Conservation (phyloP, 2,888 invertebrate genomes). For the Diplazon laetatorius region DNA sequence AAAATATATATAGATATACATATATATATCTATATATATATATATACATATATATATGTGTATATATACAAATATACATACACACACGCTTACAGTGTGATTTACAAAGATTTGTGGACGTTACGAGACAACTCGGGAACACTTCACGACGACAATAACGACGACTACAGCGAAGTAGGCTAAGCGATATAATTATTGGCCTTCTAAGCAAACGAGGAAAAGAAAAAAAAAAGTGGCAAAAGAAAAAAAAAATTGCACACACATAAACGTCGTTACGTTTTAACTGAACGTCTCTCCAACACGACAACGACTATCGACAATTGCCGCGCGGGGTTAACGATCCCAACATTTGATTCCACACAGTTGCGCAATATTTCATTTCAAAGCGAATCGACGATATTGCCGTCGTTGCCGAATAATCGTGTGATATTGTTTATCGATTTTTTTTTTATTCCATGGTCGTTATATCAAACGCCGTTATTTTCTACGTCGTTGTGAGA, state of each 20-base stretch:
- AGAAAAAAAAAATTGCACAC: conserved; percentile 4
- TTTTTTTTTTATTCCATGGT: too few species aligned
- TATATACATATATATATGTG: neutral
- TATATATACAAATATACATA: neutral
- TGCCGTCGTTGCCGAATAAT: too few species aligned
- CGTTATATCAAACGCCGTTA: too few species aligned
- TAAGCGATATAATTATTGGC: neutral
- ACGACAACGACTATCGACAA: neutral
- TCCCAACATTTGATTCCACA: neutral
- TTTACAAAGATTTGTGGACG: conserved; percentile 15
- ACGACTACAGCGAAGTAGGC: neutral
- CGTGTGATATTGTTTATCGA: too few species aligned
- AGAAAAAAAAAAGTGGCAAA: neutral
- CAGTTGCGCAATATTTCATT: too few species aligned
- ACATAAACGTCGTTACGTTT: neutral
- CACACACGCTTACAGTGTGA: neutral
- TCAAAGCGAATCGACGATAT: too few species aligned
- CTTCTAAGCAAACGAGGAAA: conserved; percentile 3
- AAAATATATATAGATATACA: neutral
- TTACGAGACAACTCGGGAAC: conserved; percentile 22
- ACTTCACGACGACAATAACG: conserved; percentile 10
- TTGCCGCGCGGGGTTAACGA: conserved; percentile 12
- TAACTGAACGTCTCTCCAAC: neutral
- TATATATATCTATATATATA: neutral
- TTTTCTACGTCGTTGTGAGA: too few species aligned